These are phyloP conservation scores for Pogonocichla stellata DNA, from an alignment of 2,113 vertebrate species.

Conservation along the genomic window DNA sequence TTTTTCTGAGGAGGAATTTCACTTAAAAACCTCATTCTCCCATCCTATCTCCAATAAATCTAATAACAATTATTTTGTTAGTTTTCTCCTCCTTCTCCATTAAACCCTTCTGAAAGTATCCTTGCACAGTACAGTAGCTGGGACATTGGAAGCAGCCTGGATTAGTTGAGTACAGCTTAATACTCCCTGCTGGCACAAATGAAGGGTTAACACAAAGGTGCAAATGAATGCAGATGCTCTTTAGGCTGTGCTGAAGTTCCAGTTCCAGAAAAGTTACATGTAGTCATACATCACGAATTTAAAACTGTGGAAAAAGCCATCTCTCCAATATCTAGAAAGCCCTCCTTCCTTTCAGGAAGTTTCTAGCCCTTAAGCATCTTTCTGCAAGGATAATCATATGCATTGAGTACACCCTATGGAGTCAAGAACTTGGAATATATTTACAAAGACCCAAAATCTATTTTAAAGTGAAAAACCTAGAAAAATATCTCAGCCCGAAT, in stretches of 20 bases:
- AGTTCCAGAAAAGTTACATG: neutral
- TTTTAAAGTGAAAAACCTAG: neutral
- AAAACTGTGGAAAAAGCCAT: neutral
- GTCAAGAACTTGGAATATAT: constrained; percentile 9
- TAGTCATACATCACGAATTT: neutral
- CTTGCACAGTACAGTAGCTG: neutral
- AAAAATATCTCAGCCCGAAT: neutral
- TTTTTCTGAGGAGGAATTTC: neutral
- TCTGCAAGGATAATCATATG: neutral
- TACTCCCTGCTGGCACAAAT: neutral
- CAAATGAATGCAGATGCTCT: neutral
- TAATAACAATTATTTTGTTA: neutral
- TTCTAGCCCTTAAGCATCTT: neutral
- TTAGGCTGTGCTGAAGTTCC: neutral
- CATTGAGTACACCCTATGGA: neutral
- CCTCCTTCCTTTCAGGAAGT: neutral
- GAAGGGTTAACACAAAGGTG: neutral
- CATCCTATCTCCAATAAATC: neutral
- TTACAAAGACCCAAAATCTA: neutral
- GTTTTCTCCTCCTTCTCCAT: neutral
- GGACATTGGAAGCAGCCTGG: neutral
- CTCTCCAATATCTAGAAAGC: neutral
- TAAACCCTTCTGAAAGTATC: neutral
- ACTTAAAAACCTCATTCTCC: neutral
- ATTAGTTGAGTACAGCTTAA: neutral